Evolutionary conservation across 2,888 invertebrate genomes (phyloP), one percentile per base, ranked within the genome.

Genomic region (Thecocarcelia acutangulata): DNA sequence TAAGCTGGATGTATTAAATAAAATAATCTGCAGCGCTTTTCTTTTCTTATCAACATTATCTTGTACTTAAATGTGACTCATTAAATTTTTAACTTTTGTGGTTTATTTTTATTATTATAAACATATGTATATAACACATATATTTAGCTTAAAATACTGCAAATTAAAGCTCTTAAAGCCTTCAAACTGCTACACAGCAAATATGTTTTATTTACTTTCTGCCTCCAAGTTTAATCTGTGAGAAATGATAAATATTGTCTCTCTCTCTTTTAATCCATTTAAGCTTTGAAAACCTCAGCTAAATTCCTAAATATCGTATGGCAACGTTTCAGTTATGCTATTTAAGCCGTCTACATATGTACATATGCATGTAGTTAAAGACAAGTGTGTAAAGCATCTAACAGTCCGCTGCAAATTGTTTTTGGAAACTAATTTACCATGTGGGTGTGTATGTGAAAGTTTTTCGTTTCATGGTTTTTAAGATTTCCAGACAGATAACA

Each of bases 401-500:
- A 63, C 61, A 37, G 58, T 61, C 33, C 17, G 21, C 24, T 54
- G 37, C 52, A 42, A 37, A 61, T 46, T 12, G 24, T 59, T 44
- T 44, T 24, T 59, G n/a, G 28, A 50, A 72, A 42, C n/a, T 48
- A 17, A 52, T 73, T 37, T 54, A 21, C 17, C 15, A 33, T 19
- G 13, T 59, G 19, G 44, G 8, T 21, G n/a, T 69, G n/a, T 68
- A 37, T 58, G 37, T 58, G 15, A 66, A 59, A 64, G 58, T 54
- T 73, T 52, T 69, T 64, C 50, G 12, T 66, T 68, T 64, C 52
- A 58, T 77, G 76, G 72, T 68, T 63, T 59, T 59, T 50, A 77
- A 77, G 81, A 81, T 81, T 81, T 76, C 72, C 52, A 78, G 82
- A 75, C 78, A 78, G 82, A 82, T 78, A 82, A 78, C 74, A 58